These are phyloP conservation scores for Brachyrhaphis roseni DNA, from an alignment of 2,797 vertebrate genomes.

Conservation along the genomic window DNA sequence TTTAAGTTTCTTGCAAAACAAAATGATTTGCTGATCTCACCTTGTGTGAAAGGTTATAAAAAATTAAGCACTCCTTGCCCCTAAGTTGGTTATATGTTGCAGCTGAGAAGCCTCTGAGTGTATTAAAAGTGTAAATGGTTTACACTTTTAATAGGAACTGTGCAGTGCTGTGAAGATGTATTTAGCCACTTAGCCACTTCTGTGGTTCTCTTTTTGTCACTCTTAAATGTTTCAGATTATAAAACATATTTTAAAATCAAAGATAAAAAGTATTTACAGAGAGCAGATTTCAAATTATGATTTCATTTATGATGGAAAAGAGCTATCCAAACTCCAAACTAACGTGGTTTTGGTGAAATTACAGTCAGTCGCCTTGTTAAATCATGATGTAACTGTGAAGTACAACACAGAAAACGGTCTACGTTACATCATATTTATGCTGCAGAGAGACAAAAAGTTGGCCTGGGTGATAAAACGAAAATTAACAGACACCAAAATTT, in stretches of 20 bases:
- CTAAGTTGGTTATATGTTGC: conserved; percentile 21
- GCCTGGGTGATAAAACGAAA: too few relatives aligned
- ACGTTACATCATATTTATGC: neutral
- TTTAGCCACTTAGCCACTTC: neutral
- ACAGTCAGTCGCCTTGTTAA: neutral
- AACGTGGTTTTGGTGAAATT: neutral
- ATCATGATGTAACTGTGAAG: neutral
- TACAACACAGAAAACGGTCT: neutral
- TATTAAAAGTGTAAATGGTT: conserved; percentile 50
- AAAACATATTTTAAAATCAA: neutral
- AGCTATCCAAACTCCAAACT: neutral
- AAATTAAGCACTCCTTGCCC: neutral
- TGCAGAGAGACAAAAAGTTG: neutral
- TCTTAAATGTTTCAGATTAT: neutral
- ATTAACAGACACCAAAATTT: too few relatives aligned
- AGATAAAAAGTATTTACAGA: neutral
- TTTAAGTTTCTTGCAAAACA: conserved; percentile 16
- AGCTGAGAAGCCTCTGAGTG: conserved; percentile 35
- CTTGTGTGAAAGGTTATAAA: conserved; percentile 4
- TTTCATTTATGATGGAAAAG: neutral
- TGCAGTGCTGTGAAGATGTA: neutral
- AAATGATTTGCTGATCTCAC: conserved; percentile 15
- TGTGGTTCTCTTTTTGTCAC: neutral
- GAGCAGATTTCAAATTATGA: neutral
- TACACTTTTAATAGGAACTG: conserved; percentile 40